phyloP scores from a whole-genome alignment of 2,888 invertebrate species.

The Temnothorax ravouxi region DNA sequence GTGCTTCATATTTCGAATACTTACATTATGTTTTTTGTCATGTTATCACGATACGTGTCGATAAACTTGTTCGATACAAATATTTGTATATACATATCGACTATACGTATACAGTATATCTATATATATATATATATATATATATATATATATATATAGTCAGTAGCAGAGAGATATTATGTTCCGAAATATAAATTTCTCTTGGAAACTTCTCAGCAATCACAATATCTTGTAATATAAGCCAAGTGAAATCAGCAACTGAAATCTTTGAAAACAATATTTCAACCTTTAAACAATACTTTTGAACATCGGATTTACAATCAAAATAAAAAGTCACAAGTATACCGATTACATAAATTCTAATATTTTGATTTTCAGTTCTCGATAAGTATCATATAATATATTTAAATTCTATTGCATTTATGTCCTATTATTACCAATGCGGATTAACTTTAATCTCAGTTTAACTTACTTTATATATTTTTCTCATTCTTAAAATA shows the following conservation, averaged over 20 bases:
- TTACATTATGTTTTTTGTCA: slow-evolving; percentile 14
- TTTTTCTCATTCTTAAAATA: too few species aligned
- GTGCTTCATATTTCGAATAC: background rate
- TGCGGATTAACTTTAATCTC: too few species aligned
- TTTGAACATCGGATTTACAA: background rate
- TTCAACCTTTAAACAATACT: background rate
- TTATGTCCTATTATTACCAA: too few species aligned
- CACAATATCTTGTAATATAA: background rate
- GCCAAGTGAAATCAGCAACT: background rate
- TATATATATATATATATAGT: too few species aligned
- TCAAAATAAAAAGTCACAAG: background rate
- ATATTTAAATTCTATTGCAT: background rate
- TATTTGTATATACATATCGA: background rate
- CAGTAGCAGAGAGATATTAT: background rate
- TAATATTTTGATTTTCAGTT: background rate
- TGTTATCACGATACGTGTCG: background rate
- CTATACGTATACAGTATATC: too few species aligned
- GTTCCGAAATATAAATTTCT: background rate
- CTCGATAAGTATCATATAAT: background rate
- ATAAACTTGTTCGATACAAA: background rate
- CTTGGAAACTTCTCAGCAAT: background rate
- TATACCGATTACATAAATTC: background rate
- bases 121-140: too few species aligned
- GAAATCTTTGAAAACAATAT: background rate
- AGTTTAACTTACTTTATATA: too few species aligned